Conservation (phyloP, 2,888 invertebrate genomes). For the Seira musarum region DNA sequence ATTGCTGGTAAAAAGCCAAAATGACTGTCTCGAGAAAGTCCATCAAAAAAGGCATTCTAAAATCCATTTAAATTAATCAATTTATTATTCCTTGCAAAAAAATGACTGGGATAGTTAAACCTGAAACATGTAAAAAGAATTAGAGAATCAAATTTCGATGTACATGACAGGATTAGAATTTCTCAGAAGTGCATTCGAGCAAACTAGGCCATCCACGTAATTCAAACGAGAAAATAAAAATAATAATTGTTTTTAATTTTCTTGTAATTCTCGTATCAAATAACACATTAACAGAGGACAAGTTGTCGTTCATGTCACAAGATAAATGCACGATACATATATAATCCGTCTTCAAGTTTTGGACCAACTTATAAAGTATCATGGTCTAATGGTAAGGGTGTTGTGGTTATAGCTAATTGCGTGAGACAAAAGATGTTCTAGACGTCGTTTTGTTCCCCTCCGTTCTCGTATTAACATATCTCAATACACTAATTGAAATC, state of each 20-base stretch:
- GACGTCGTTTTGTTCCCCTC: background rate
- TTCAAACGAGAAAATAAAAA: too few species aligned
- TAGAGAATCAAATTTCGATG: too few species aligned
- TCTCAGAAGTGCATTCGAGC: too few species aligned
- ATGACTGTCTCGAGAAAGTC: too few species aligned
- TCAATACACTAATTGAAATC: conserved; percentile 50
- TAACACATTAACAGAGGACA: background rate
- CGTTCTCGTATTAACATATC: conserved; percentile 39
- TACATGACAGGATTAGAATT: too few species aligned
- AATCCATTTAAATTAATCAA: background rate
- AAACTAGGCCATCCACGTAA: conserved; percentile 17
- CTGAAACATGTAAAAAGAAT: too few species aligned
- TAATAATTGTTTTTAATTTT: conserved; percentile 8
- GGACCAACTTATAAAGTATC: too few species aligned
- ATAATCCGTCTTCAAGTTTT: too few species aligned
- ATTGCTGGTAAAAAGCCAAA: background rate
- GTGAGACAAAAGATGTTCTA: background rate
- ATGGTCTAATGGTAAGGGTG: background rate
- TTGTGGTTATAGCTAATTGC: conserved; percentile 8
- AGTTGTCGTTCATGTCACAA: too few species aligned
- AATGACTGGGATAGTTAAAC: too few species aligned
- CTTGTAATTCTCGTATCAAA: conserved; percentile 27
- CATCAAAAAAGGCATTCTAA: background rate
- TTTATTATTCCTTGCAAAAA: too few species aligned
- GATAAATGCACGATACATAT: too few species aligned